Evolutionary conservation across 2,113 vertebrate species (phyloP).

Genomic region (Onychostruthus taczanowskii): DNA sequence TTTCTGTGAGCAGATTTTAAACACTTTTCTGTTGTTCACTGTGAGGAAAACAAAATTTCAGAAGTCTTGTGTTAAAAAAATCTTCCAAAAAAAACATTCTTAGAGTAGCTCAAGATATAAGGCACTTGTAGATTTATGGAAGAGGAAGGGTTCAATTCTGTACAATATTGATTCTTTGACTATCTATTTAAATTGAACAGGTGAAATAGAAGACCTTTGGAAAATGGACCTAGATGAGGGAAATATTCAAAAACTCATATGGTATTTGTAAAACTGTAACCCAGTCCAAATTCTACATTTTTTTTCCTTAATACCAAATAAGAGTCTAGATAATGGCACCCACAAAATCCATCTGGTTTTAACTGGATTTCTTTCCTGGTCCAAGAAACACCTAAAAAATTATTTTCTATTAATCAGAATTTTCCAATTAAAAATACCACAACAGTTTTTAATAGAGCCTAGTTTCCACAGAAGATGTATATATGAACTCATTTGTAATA

Average conservation of each 20-base stretch:
- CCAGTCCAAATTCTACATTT: not conserved
- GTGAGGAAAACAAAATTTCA: not conserved
- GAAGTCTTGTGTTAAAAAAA: not conserved
- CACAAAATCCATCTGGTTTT: not conserved
- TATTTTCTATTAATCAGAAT: not conserved
- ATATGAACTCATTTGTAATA: not conserved
- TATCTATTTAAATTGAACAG: not conserved
- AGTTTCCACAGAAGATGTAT: not conserved
- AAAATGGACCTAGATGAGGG: not conserved
- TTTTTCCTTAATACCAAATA: not conserved
- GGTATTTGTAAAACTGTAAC: not conserved
- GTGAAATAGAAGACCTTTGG: not conserved
- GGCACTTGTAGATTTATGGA: not conserved
- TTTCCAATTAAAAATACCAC: not conserved
- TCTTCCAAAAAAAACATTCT: not conserved
- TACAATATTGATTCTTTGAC: not conserved
- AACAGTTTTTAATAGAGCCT: not conserved
- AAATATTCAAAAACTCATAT: not conserved
- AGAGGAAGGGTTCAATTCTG: not conserved
- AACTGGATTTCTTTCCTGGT: not conserved
- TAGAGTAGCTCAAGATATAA: not conserved
- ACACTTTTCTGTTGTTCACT: not conserved
- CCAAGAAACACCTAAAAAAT: not conserved
- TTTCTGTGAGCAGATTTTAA: not conserved
- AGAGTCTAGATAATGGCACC: not conserved